A percentile compares a stretch with the other conserved stretches of the same genome.
These are phyloP conservation scores for Tringa solitaria DNA, from an alignment of 2,113 vertebrate genomes.

Conservation along the genomic window DNA sequence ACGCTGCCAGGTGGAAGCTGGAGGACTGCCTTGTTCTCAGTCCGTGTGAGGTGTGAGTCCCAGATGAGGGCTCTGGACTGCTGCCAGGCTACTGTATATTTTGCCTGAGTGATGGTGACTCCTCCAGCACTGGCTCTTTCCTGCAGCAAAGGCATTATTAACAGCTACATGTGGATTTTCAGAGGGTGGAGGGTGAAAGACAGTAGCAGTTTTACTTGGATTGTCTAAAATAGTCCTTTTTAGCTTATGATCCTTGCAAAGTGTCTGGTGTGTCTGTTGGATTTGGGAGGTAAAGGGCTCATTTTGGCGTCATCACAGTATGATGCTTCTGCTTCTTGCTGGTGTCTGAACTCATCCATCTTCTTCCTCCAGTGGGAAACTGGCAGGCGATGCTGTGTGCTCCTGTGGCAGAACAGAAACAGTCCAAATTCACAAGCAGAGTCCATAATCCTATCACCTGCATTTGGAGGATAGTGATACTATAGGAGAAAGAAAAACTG, in stretches of 20 bases:
- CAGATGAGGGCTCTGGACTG: background rate
- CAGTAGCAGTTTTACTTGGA: background rate
- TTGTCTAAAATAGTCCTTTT: background rate
- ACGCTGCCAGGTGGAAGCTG: background rate
- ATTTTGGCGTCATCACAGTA: background rate
- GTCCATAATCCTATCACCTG: background rate
- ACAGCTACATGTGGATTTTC: background rate
- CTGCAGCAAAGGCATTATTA: background rate
- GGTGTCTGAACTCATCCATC: background rate
- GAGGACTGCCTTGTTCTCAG: background rate
- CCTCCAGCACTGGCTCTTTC: background rate
- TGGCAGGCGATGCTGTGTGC: rapidly evolving
- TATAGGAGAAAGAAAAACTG: background rate
- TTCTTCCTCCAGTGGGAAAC: background rate
- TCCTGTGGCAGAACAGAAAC: background rate
- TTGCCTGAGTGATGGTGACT: background rate
- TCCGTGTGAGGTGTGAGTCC: background rate
- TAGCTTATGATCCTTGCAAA: background rate
- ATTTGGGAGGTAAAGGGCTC: background rate
- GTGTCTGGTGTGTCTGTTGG: background rate
- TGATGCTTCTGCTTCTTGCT: background rate
- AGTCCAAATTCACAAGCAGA: background rate
- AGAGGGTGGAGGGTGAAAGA: background rate
- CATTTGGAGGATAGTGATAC: background rate
- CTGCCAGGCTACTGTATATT: background rate